Evolutionary conservation across 2,113 vertebrate species (phyloP).

Genomic region (Gopherus flavomarginatus): DNA sequence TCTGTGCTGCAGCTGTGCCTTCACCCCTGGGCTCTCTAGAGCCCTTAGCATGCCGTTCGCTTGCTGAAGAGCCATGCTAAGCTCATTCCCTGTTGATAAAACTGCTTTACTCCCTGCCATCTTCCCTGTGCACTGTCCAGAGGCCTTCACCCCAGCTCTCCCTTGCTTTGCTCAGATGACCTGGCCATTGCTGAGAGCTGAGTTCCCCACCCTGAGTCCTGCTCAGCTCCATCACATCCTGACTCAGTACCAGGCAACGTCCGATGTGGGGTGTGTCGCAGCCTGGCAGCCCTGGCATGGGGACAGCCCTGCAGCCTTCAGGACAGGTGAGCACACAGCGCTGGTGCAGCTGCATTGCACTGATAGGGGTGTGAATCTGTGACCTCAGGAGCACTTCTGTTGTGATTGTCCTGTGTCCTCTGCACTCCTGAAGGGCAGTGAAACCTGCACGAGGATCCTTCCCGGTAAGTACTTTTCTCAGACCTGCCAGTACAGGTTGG

Average conservation of each 20-base stretch:
- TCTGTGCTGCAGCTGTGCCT: neutral
- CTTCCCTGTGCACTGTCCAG: neutral
- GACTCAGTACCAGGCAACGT: conserved; percentile 90
- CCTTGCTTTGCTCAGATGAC: conserved; percentile 79
- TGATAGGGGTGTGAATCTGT: neutral
- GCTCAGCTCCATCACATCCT: conserved; percentile 91
- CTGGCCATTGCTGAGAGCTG: conserved; percentile 84
- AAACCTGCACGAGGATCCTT: neutral
- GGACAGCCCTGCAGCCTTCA: conserved; percentile 84
- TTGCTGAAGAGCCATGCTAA: neutral
- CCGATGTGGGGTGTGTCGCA: conserved; percentile 83
- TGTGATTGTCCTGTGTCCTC: rapidly evolving
- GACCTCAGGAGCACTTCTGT: rapidly evolving
- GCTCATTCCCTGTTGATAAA: neutral
- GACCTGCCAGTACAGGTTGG: neutral
- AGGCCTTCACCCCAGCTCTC: rapidly evolving
- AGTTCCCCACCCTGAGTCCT: conserved; percentile 87
- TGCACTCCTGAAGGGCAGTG: neutral
- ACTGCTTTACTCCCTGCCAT: neutral
- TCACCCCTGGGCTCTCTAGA: rapidly evolving
- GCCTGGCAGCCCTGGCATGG: conserved; percentile 87
- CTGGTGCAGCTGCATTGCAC: too few species aligned
- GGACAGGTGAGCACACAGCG: conserved; percentile 79
- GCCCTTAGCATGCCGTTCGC: neutral
- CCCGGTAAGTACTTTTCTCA: neutral